These are phyloP conservation scores for Ranitomeya imitator DNA, from an alignment of 2,113 vertebrate genomes.

Conservation along the genomic window DNA sequence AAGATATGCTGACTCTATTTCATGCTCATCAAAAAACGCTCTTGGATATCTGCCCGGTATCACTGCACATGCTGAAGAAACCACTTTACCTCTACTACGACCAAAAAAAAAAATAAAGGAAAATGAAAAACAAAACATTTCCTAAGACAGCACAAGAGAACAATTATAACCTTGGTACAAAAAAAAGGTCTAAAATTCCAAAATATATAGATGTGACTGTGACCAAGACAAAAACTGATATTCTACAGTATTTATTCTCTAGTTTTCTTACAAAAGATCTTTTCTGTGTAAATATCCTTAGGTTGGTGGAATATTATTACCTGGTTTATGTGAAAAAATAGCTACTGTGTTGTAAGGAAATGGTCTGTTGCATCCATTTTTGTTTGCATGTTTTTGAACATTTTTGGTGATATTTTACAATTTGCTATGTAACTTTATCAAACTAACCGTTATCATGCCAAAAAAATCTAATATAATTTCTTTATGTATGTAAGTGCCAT, in stretches of 20 bases:
- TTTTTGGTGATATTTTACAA: not conserved
- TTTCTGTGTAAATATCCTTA: slow-evolving; percentile 5
- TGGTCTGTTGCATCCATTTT: not conserved
- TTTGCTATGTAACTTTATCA: no score
- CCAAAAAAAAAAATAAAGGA: not conserved
- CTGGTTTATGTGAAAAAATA: not conserved
- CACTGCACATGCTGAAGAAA: not conserved
- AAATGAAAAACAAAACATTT: not conserved
- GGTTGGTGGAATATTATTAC: not conserved
- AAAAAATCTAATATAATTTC: no score
- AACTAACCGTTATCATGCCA: no score
- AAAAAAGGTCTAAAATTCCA: not conserved
- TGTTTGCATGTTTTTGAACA: not conserved
- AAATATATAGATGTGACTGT: not conserved
- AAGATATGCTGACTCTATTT: slow-evolving; percentile 5
- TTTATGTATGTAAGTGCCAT: no score
- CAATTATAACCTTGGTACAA: not conserved
- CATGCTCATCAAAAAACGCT: slow-evolving; percentile 15
- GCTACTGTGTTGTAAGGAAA: not conserved
- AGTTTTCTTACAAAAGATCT: slow-evolving; percentile 28
- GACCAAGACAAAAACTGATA: not conserved
- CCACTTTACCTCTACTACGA: not conserved
- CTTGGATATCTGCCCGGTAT: slow-evolving; percentile 23
- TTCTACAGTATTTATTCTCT: not conserved
- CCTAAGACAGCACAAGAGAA: not conserved